Conservation (phyloP, 2,797 vertebrate species). For the Brachyalestes nurse region DNA sequence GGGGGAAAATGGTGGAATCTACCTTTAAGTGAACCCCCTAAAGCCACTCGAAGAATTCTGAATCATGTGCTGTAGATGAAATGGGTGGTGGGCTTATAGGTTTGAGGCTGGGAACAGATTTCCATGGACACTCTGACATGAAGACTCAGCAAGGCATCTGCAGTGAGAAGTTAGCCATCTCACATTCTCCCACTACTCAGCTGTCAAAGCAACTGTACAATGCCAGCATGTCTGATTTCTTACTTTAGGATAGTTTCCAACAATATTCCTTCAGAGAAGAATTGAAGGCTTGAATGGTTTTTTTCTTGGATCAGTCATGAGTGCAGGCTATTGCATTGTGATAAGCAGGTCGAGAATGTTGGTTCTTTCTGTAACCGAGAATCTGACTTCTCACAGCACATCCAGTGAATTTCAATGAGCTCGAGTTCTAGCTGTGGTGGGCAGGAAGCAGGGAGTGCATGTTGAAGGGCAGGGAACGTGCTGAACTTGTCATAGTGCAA, state of each 20-base stretch:
- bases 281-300: neutral
- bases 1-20: no score
- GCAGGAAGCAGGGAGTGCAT: slow-evolving; percentile 21
- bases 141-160: slow-evolving; percentile 56
- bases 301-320: slow-evolving; percentile 25
- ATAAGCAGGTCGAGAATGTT: slow-evolving; percentile 74
- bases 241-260: slow-evolving; percentile 15
- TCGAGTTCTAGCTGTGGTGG: slow-evolving; percentile 59
- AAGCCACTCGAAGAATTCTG: slow-evolving; percentile 1
- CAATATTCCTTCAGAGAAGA: slow-evolving; percentile 9
- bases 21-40: neutral
- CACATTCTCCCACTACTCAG: slow-evolving; percentile 62
- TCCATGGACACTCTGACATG: slow-evolving; percentile 44
- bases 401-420: slow-evolving; percentile 69
- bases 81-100: slow-evolving; percentile 30
- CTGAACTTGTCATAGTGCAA: slow-evolving; percentile 29
- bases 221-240: slow-evolving; percentile 21
- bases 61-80: slow-evolving; percentile 18
- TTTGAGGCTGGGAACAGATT: slow-evolving; percentile 20
- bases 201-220: slow-evolving; percentile 57
- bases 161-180: slow-evolving; percentile 61
- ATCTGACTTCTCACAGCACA: slow-evolving; percentile 70
- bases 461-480: slow-evolving; percentile 33
- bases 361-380: slow-evolving; percentile 59
- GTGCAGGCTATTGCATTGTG: slow-evolving; percentile 47